Conservation (phyloP, 2,888 invertebrate species). For the Coecobrya sp. region DNA sequence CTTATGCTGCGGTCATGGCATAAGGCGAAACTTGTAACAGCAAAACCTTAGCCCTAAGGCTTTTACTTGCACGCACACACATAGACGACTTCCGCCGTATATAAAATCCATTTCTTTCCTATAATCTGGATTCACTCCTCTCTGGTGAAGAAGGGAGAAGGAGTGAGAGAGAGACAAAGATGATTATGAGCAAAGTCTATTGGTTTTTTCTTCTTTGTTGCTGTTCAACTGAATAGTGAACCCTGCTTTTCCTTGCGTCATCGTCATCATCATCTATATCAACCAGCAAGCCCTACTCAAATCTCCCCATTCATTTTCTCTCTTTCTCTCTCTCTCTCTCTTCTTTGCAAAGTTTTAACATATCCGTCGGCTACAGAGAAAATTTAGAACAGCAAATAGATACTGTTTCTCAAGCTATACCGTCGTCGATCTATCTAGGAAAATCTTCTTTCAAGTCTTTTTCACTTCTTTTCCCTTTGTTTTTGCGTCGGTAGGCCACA, state of each 20-base stretch:
- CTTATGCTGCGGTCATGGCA: constrained; percentile 65
- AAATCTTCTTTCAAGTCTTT: constrained; percentile 52
- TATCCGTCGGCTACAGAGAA: constrained; percentile 69
- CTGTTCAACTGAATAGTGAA: constrained; percentile 35
- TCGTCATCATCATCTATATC: constrained; percentile 61
- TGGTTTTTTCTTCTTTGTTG: constrained; percentile 66
- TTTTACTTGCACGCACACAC: neutral
- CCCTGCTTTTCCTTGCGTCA: constrained; percentile 26
- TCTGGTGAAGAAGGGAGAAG: neutral
- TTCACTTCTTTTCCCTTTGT: constrained; percentile 64
- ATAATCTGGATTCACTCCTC: constrained; percentile 35
- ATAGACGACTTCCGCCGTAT: constrained; percentile 28
- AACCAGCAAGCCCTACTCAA: constrained; percentile 51
- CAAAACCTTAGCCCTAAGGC: constrained; percentile 54
- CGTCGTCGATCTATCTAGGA: constrained; percentile 45
- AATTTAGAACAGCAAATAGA: constrained; percentile 70
- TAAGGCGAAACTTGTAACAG: constrained; percentile 37
- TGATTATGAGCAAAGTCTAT: constrained; percentile 70
- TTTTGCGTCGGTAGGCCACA: constrained; percentile 71
- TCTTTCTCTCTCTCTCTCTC: neutral
- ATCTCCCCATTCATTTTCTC: constrained; percentile 73
- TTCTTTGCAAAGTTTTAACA: constrained; percentile 69
- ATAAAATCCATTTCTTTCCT: constrained; percentile 7
- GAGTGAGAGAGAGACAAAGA: constrained; percentile 51
- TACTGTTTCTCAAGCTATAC: constrained; percentile 44